These are phyloP conservation scores for Polyodon spathula DNA, from an alignment of 2,113 vertebrate genomes.

Conservation along the genomic window DNA sequence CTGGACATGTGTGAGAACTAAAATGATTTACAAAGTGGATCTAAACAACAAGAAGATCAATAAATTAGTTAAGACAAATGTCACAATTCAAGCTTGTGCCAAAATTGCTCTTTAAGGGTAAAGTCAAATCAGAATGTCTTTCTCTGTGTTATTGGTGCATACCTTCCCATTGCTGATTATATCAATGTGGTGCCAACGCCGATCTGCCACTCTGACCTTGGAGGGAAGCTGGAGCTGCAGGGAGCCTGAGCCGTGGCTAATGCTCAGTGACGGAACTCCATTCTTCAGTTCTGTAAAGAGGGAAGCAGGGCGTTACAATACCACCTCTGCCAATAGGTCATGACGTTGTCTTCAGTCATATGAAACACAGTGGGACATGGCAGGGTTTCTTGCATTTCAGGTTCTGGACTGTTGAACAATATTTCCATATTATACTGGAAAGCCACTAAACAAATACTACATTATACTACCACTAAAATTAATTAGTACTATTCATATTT, in stretches of 20 bases:
- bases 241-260: constrained; percentile 71
- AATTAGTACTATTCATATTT: too few relatives aligned
- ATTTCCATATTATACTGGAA: too few relatives aligned
- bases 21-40: too few relatives aligned
- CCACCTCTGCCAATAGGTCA: background rate
- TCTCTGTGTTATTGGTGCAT: background rate
- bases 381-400: background rate
- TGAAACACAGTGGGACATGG: background rate
- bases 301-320: constrained; percentile 15
- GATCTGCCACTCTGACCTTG: constrained; percentile 57
- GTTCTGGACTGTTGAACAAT: too few relatives aligned
- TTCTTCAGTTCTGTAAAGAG: constrained; percentile 60
- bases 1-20: too few relatives aligned
- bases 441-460: too few relatives aligned
- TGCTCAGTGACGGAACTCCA: constrained; percentile 58
- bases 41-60: too few relatives aligned
- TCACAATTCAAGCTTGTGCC: too few relatives aligned
- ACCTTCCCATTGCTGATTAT: constrained; percentile 74
- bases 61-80: too few relatives aligned
- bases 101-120: too few relatives aligned
- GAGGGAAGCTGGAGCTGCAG: constrained; percentile 62
- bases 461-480: too few relatives aligned
- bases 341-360: background rate
- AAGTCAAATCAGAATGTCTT: too few relatives aligned
- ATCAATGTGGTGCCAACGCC: constrained; percentile 74